phyloP scores from a whole-genome alignment of 2,113 vertebrate genomes.

The Pithys albifrons region DNA sequence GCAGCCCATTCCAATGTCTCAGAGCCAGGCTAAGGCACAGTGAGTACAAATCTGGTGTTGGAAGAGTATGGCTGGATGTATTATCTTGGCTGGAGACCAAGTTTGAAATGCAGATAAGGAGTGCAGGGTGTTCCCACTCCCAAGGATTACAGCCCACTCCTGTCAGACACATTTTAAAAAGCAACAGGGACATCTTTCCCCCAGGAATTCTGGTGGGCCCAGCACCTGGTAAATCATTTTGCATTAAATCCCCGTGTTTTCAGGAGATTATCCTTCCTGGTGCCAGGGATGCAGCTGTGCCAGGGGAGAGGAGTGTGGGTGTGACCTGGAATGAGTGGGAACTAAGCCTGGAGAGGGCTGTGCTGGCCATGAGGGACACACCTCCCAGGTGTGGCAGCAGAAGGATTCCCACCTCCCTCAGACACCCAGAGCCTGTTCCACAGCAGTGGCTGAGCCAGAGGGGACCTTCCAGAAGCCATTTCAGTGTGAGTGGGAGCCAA shows the following conservation, averaged over 20 bases:
- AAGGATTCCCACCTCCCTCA: neutral
- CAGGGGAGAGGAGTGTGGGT: rapidly evolving
- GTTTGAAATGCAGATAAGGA: neutral
- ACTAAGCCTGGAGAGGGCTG: neutral
- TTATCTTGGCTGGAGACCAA: neutral
- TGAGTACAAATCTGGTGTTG: neutral
- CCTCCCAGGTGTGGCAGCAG: rapidly evolving
- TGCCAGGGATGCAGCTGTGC: neutral
- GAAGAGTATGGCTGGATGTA: neutral
- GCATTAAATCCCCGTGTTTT: neutral
- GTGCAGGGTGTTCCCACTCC: neutral
- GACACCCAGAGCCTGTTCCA: neutral
- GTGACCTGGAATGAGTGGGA: neutral
- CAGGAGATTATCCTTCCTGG: neutral
- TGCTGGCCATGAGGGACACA: neutral
- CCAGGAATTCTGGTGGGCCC: neutral
- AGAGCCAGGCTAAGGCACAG: neutral
- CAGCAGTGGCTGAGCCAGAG: neutral
- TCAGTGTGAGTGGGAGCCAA: neutral
- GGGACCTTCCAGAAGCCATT: neutral
- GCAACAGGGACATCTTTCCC: neutral
- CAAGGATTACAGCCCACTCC: neutral
- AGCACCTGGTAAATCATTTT: neutral
- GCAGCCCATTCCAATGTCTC: too few relatives aligned
- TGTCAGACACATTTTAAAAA: neutral